A percentile compares a stretch with the other conserved stretches of the same genome.
Conservation (phyloP, 1,140 invertebrate species). For the Lineus longissimus region DNA sequence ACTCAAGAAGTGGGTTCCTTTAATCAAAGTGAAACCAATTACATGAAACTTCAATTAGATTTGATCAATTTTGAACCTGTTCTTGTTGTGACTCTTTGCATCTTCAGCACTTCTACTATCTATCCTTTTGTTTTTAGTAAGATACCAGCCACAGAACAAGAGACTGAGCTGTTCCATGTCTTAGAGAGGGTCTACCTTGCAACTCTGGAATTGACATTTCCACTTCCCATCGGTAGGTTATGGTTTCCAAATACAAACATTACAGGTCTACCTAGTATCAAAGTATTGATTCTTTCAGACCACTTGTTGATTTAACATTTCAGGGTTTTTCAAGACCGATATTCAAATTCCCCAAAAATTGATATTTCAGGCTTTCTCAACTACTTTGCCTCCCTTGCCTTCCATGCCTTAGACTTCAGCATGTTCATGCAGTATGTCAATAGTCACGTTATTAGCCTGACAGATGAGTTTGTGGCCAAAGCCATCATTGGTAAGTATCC, state of each 20-base stretch:
- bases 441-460: constrained; percentile 30
- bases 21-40: too few relatives aligned
- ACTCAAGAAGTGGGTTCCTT: too few relatives aligned
- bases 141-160: constrained; percentile 27
- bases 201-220: constrained; percentile 33
- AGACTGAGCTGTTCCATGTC: constrained; percentile 44
- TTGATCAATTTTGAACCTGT: too few relatives aligned
- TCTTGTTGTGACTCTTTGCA: too few relatives aligned
- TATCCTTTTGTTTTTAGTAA: constrained; percentile 20
- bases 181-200: constrained; percentile 37
- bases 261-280: not conserved
- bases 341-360: not conserved
- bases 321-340: not conserved
- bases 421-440: constrained; percentile 44
- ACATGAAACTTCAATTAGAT: too few relatives aligned
- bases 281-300: not conserved
- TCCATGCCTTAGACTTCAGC: constrained; percentile 31
- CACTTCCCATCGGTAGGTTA: constrained; percentile 30
- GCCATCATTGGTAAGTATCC: constrained; percentile 30
- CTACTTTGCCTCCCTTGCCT: constrained; percentile 32
- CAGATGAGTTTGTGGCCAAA: constrained; percentile 36
- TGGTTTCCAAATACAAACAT: not conserved
- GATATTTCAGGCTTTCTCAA: constrained; percentile 30
- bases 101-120: not conserved
- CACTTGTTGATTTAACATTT: not conserved